Evolutionary conservation across 2,888 invertebrate species (phyloP), one percentile per base, ranked within the genome.

Genomic region (Ophonus ardosiacus): DNA sequence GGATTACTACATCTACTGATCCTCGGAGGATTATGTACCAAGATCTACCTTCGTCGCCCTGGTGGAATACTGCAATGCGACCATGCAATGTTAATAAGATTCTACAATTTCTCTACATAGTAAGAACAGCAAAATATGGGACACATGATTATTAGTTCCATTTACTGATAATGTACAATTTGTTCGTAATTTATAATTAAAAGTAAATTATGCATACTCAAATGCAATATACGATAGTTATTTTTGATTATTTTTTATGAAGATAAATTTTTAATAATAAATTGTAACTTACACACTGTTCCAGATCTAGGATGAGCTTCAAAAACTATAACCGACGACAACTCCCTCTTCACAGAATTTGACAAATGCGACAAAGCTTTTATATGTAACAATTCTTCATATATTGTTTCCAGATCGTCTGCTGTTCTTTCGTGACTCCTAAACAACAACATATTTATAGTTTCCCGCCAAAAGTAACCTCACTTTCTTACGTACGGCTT

Each of bases 1-100:
- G 95, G 87, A 97, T 96, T 87, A 95, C 95, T 85, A 97, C 97
- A 90, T 96, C 96, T 65, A 97, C 97, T 6, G 96, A 96, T 65
- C 97, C 97, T 89, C 95, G 94, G 83, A 97, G 93, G 87, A 97
- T 94, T 87, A 97, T 96, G 91, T 96, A 97, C 97, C 97, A 97
- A 65, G 96, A 96, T 88, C 95, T 94, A 74, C 96, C 97, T 90
- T 96, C 96, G 90, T 97, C 96, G 71, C 97, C 97, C 92, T 97
- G 96, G 90, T 95, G 95, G 90, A 96, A 96, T 90, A 96, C 96
- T 96, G 90, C 59, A 90, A 78, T 18, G 31, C 8, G 38, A 74
- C 8, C 63, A 63, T 63, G 63, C 63, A 13, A 13, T 63, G 63
- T 63, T 63, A 63, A 24, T 63, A 21, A 59, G 17, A 59, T 15